Evolutionary conservation across 2,888 invertebrate genomes (phyloP).

Genomic region (Nomada ferruginata): DNA sequence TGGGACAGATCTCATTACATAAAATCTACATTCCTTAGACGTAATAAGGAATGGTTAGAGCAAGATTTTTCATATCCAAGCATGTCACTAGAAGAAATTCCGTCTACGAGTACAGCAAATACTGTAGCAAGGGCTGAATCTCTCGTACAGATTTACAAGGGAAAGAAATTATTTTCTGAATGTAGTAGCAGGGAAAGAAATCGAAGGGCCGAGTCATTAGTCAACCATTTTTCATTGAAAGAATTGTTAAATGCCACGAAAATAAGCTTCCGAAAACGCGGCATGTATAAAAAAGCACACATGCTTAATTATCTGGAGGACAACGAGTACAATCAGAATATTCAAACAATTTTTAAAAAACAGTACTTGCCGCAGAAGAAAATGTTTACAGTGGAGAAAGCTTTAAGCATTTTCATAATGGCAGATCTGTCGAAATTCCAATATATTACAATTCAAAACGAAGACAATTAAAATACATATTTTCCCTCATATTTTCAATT

Average conservation of each 20-base stretch:
- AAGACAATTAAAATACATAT: too few relatives aligned
- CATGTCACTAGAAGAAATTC: background rate
- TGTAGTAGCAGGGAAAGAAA: background rate
- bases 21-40: background rate
- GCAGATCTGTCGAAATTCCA: too few relatives aligned
- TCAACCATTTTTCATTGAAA: background rate
- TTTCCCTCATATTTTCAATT: too few relatives aligned
- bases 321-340: too few relatives aligned
- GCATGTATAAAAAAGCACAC: too few relatives aligned
- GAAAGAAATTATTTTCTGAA: background rate
- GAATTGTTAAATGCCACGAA: conserved; percentile 5
- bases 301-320: too few relatives aligned
- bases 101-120: conserved; percentile 1
- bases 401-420: too few relatives aligned
- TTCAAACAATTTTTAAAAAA: too few relatives aligned
- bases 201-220: background rate
- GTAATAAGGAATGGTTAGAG: conserved; percentile 5
- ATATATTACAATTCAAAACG: too few relatives aligned
- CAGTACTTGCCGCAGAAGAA: too few relatives aligned
- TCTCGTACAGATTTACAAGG: background rate
- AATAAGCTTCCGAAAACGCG: background rate
- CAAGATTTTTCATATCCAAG: background rate
- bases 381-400: too few relatives aligned
- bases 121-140: background rate
- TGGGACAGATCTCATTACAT: conserved; percentile 2